Evolutionary conservation across 1,140 invertebrate species (phyloP).

Genomic region (Neuroterus valhalla): DNA sequence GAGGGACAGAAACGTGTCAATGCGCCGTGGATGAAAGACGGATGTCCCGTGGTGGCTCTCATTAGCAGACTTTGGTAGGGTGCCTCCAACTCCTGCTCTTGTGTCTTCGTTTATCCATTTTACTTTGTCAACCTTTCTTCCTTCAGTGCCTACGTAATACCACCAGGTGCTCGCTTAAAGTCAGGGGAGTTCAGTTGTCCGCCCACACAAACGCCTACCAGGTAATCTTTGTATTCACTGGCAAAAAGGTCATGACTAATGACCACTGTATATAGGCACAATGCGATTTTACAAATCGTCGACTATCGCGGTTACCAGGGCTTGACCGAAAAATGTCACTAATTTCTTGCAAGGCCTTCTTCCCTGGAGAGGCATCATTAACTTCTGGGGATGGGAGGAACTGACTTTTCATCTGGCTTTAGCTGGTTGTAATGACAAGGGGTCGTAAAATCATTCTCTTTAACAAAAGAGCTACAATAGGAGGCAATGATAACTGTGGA

Average conservation of each 20-base stretch:
- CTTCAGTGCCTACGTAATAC: slow-evolving; percentile 44
- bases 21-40: slow-evolving; percentile 55
- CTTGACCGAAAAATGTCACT: slow-evolving; percentile 47
- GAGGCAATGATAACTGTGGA: background rate
- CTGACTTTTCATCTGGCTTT: background rate
- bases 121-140: slow-evolving; percentile 32
- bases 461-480: background rate
- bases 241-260: slow-evolving; percentile 67
- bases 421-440: slow-evolving; percentile 9
- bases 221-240: slow-evolving; percentile 55
- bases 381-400: background rate
- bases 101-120: slow-evolving; percentile 37
- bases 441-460: slow-evolving; percentile 26
- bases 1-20: slow-evolving; percentile 51
- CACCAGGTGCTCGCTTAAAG: slow-evolving; percentile 56
- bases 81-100: slow-evolving; percentile 41
- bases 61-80: slow-evolving; percentile 59
- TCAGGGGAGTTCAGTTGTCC: slow-evolving; percentile 40
- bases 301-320: slow-evolving; percentile 27
- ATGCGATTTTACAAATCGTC: slow-evolving; percentile 49
- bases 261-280: slow-evolving; percentile 50
- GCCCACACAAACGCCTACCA: slow-evolving; percentile 57
- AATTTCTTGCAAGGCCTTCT: slow-evolving; percentile 49
- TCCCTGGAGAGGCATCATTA: slow-evolving; percentile 26
- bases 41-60: slow-evolving; percentile 58